phyloP scores from a whole-genome alignment of 1,140 invertebrate genomes.

The Cyphomyrmex costatus region DNA sequence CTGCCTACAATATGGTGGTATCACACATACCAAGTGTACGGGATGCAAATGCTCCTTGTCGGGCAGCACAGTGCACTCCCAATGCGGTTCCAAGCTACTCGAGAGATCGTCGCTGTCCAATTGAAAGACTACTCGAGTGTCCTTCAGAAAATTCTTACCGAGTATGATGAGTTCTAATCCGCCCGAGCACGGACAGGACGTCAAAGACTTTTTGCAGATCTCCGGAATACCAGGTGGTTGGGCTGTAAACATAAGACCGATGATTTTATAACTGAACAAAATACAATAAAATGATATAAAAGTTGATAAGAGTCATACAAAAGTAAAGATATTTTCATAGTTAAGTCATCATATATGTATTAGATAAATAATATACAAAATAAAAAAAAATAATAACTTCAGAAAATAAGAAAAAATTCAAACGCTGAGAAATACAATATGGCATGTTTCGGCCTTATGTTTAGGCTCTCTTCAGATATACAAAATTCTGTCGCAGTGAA shows the following conservation, averaged over 20 bases:
- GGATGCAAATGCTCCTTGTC: conserved; percentile 95
- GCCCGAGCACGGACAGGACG: conserved; percentile 92
- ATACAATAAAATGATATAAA: too few species aligned
- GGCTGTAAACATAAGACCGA: conserved; percentile 89
- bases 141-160: conserved; percentile 98
- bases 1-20: conserved; percentile 92
- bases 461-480: too few species aligned
- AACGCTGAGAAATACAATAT: too few species aligned
- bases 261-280: too few species aligned
- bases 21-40: conserved; percentile 96
- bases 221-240: conserved; percentile 98
- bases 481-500: too few species aligned
- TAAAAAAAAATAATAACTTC: too few species aligned
- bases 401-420: too few species aligned
- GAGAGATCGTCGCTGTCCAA: conserved; percentile 87
- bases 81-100: conserved; percentile 86
- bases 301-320: too few species aligned
- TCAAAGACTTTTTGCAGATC: conserved; percentile 96
- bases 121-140: conserved; percentile 96
- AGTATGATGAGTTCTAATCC: conserved; percentile 97
- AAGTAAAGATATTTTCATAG: too few species aligned
- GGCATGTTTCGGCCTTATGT: too few species aligned
- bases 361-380: too few species aligned
- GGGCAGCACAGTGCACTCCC: conserved; percentile 93
- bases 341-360: too few species aligned